Base-by-base conservation (phyloP, 2,113 vertebrate genomes). In the Melospiza melodia region DNA sequence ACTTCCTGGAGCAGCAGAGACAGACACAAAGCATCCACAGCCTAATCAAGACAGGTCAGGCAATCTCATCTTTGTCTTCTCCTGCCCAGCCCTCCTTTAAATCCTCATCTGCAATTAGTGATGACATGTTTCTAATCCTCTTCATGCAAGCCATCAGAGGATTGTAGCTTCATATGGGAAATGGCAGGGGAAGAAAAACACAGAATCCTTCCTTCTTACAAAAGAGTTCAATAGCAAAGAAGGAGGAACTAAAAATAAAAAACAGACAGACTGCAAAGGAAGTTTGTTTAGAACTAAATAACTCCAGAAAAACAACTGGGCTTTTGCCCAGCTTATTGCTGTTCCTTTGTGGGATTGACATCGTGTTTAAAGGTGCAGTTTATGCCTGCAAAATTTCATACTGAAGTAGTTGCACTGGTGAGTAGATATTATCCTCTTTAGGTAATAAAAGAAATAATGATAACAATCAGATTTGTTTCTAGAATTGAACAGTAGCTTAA, bases 91-190 rank as follows among this genome's bases (percentile, higher is more conserved):
- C 30, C 46, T 73, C 57, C 51, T 67, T 88, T 79, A 91, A 95
- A 94, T 90, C 82, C 75, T 58, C 25, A 2, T 39, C 85, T 77
- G 67, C 85, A 93, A 44, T 94, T 95, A 88, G 48, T 25, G 59
- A 86, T 71, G 51, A 71, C 65, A 69, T 85, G 48, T 58, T 62
- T 81, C 71, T 81, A 95, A 93, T 96, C 82, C 57, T 81, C 83
- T 94, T 84, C 85, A 46, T 74, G 63, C 75, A 88, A 91, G 54
- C 67, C 63, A 41, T 52, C 55, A 77, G 82, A 86, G 39, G 43
- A 91, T 81, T 91, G 55, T 12, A 76, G 58, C 33, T 91, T 91
- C 72, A 59, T 41, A 28, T 33, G 12, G 75, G 65, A 93, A 88
- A 96, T 63, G 84, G 3, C 35, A 74, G 33, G 22, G 30, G 23